Base-by-base conservation (phyloP, 37 sponge, comb jelly and placozoan species). In the Axinella damicornis region DNA sequence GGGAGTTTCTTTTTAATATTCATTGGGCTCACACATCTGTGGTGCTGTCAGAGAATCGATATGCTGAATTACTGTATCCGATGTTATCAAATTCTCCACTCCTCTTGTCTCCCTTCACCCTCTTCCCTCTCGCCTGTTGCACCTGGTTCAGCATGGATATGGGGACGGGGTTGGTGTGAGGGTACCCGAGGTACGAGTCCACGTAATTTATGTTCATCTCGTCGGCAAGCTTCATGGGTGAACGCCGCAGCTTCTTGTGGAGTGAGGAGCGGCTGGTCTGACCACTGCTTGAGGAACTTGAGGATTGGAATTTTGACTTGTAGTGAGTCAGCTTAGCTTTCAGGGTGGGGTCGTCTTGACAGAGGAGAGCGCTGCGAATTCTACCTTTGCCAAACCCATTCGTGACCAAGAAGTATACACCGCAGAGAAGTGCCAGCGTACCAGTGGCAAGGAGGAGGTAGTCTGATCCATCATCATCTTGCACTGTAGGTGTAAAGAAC, bases 141-240 rank as follows among this genome's bases (percentile, higher is more conserved):
- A 83, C 84, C 39, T 83, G 75, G 35, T 66, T 53, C 57, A 75
- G 38, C 70, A 85, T 40, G n/a, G 73, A 53, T 20, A 85, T 53
- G 33, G 85, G 85, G 28, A 79, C 80, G 13, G 67, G 80, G 32
- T 75, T 62, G 25, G 32, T 25, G 16, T 38, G 38, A 11, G 16
- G 16, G 27, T 71, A 34, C 33, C 85, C 78, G 17, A 76, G 69
- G 35, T 85, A 76, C 36, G 52, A 53, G 16, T 33, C 57, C 22
- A 85, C 55, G 68, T 85, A 85, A 61, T 85, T 67, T 25, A 77
- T 53, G 41, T 34, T 69, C 33, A 69, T 20, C 27, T 69, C 62
- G 62, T 61, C 62, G 5, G 14, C 25, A 2, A 61, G 62, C 12
- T 14, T 61, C 5, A 11, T 25, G 14, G 62, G 62, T 27, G 62